A percentile compares a stretch with the other conserved stretches of the same genome.
Evolutionary conservation across 2,888 invertebrate genomes (phyloP).

Genomic region (Cerceris rybyensis): DNA sequence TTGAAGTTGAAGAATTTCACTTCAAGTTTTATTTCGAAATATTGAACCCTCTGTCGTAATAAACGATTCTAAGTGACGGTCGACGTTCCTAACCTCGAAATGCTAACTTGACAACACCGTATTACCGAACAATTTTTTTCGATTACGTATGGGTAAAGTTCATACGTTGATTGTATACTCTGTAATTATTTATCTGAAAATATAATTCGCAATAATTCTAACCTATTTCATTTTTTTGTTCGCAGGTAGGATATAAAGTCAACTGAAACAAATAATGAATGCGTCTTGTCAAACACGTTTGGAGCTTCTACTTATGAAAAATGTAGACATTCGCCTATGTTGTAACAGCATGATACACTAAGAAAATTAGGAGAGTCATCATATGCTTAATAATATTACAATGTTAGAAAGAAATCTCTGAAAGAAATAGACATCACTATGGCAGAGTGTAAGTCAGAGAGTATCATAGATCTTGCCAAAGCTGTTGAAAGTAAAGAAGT

Average conservation of each 20-base stretch:
- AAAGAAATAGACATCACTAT: conserved; percentile 35
- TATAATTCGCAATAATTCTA: neutral
- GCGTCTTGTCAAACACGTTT: neutral
- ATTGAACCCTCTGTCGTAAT: neutral
- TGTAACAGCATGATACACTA: conserved; percentile 20
- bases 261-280: conserved; percentile 14
- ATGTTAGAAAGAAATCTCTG: conserved; percentile 41
- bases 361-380: neutral
- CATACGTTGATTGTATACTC: neutral
- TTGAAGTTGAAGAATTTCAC: no score
- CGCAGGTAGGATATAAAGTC: conserved; percentile 41
- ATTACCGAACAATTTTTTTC: conserved; percentile 23
- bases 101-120: conserved; percentile 4
- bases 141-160: conserved; percentile 28
- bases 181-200: neutral
- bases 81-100: conserved; percentile 42
- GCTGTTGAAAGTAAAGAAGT: conserved; percentile 16
- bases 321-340: conserved; percentile 14
- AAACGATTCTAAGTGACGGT: conserved; percentile 6
- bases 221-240: conserved; percentile 16
- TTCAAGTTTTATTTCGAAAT: no score
- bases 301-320: neutral
- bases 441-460: conserved; percentile 49
- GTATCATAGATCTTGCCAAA: conserved; percentile 16
- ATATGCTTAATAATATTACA: conserved; percentile 20